phyloP scores from a whole-genome alignment of 1,140 invertebrate genomes.

The Hypothenemus hampei region DNA sequence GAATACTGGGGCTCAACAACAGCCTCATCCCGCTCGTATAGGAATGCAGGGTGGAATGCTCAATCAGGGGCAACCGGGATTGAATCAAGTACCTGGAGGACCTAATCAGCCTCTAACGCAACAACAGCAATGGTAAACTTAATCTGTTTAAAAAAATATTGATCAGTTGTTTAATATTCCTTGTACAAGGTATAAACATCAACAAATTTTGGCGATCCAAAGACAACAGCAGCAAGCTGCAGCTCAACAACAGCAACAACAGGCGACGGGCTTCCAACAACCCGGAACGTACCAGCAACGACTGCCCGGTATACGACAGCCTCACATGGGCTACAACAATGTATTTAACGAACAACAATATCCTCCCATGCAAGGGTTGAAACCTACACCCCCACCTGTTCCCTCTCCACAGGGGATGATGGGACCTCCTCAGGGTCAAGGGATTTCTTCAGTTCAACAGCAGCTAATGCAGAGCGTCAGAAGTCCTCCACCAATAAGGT shows the following conservation, averaged over 20 bases:
- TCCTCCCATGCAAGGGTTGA: constrained; percentile 49
- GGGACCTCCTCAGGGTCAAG: constrained; percentile 61
- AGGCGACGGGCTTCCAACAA: constrained; percentile 45
- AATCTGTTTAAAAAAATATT: constrained; percentile 2
- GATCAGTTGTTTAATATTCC: background rate
- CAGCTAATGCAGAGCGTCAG: constrained; percentile 70
- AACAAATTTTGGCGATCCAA: constrained; percentile 51
- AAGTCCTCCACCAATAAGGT: constrained; percentile 67
- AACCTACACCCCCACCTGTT: constrained; percentile 61
- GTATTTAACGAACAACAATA: constrained; percentile 45
- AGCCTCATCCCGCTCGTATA: constrained; percentile 40
- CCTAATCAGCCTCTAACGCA: constrained; percentile 47
- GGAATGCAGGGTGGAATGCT: constrained; percentile 47
- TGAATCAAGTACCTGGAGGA: constrained; percentile 42
- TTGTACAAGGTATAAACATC: constrained; percentile 51
- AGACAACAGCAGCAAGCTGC: constrained; percentile 42
- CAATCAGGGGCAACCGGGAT: constrained; percentile 45
- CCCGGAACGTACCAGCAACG: constrained; percentile 43
- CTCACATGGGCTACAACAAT: constrained; percentile 46
- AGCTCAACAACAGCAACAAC: constrained; percentile 49
- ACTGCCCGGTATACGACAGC: constrained; percentile 46
- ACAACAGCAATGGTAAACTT: constrained; percentile 48
- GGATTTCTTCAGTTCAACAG: constrained; percentile 53
- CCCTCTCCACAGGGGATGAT: constrained; percentile 69
- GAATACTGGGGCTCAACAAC: constrained; percentile 39